Base-by-base conservation (phyloP, 2,888 invertebrate genomes). In the Malthinus seriepunctatus region DNA sequence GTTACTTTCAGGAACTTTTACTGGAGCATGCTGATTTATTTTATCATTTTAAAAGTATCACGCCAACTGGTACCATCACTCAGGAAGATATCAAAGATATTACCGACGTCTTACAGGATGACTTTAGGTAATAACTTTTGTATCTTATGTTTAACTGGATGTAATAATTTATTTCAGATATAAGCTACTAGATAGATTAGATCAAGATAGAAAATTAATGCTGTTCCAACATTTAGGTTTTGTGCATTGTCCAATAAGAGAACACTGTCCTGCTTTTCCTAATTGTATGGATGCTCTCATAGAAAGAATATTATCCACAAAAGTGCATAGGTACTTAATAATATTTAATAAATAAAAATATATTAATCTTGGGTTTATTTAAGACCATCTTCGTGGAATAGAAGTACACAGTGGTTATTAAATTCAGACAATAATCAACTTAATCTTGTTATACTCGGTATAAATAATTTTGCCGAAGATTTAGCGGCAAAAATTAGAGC, bases 41-140 rank as follows among this genome's bases (percentile, higher is more conserved):
- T 83, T 91, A 93, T 76, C 93, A 94, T 77, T 93, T 94, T 77
- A 94, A 94, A 79, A 91, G 90, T 73, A 89, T 93, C 76, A 91
- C 92, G 44, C 92, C 93, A 3, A 88, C 91, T 11, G 93, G 93
- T 45, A 93, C 94, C 9, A 92, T 96, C 67, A 95, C 95, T 0
- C 95, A 94, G 75, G 95, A 95, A 68, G 95, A 97, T 77, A 91
- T 97, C 63, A 90, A 92, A 72, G 93, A 94, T 79, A 95, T 97
- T 60, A 94, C 93, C 0, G 93, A 95, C 73, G 90, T 92, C 9
- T 81, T 97, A 49, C 89, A 95, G 75, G 93, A 95, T 72, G 97
- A 97, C 79, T 92, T 92, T 70, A 89, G 95, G 91, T 89, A 76
- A 68, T n/a, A 38, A 14, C 50, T 15, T 11, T 15, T 32, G 9